Conservation (phyloP, 2,888 invertebrate species). For the Dorcus parallelipipedus region DNA sequence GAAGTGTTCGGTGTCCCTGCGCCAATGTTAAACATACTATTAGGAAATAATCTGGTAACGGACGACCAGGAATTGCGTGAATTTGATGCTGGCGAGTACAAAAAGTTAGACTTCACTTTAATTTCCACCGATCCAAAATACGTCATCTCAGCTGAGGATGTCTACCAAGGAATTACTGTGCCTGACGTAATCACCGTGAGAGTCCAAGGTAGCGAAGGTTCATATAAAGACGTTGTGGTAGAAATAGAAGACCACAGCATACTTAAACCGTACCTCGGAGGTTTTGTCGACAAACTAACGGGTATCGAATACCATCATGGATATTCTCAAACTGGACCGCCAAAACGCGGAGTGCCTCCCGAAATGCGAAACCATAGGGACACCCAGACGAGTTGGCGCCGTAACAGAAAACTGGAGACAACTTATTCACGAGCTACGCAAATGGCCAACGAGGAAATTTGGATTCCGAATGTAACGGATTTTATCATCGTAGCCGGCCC, state of each 20-base stretch:
- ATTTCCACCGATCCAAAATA: conserved; percentile 31
- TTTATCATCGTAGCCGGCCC: conserved; percentile 57
- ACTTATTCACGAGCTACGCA: conserved; percentile 59
- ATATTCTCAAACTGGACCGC: conserved; percentile 74
- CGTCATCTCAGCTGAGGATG: conserved; percentile 38
- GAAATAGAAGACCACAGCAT: conserved; percentile 60
- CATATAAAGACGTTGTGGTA: conserved; percentile 52
- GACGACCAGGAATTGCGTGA: conserved; percentile 29
- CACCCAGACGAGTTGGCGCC: conserved; percentile 60
- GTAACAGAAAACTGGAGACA: conserved; percentile 56
- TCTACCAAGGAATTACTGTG: conserved; percentile 38
- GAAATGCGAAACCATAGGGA: conserved; percentile 57
- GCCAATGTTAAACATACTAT: conserved; percentile 51
- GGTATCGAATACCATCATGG: conserved; percentile 77
- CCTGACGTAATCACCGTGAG: conserved; percentile 58
- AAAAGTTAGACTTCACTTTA: conserved; percentile 32
- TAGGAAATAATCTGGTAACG: conserved; percentile 46
- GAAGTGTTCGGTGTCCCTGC: conserved; percentile 57
- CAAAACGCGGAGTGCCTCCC: conserved; percentile 52
- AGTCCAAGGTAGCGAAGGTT: conserved; percentile 48
- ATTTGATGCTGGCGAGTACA: conserved; percentile 34
- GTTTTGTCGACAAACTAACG: conserved; percentile 70
- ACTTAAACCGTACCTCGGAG: conserved; percentile 76
- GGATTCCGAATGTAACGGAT: conserved; percentile 63
- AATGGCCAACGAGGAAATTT: conserved; percentile 56